Percentiles rank a stretch among this genome's conserved stretches.
phyloP scores from a whole-genome alignment of 2,888 invertebrate genomes.

The Fragum whitleyi region DNA sequence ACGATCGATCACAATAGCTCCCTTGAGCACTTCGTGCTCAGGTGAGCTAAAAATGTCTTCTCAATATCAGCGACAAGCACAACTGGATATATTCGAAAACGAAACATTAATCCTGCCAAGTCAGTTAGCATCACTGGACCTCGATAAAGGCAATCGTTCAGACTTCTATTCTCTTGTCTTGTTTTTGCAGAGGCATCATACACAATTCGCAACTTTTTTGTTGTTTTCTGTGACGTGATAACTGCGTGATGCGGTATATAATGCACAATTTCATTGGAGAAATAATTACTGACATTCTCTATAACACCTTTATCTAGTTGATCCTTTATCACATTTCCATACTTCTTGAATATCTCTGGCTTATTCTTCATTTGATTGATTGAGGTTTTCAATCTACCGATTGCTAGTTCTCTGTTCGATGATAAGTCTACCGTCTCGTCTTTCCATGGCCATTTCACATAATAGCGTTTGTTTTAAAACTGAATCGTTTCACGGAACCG shows the following conservation, averaged over 20 bases:
- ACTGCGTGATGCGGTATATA: slow-evolving; percentile 47
- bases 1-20: too few relatives aligned
- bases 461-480: slow-evolving; percentile 36
- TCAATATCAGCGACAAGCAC: slow-evolving; percentile 40
- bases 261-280: slow-evolving; percentile 13
- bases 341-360: slow-evolving; percentile 38
- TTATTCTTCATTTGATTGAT: slow-evolving; percentile 22
- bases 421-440: slow-evolving; percentile 19
- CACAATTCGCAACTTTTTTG: slow-evolving; percentile 29
- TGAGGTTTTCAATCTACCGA: slow-evolving; percentile 33
- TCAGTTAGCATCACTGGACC: slow-evolving; percentile 33
- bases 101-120: slow-evolving; percentile 31
- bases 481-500: slow-evolving; percentile 35
- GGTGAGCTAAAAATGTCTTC: slow-evolving; percentile 39
- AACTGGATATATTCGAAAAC: slow-evolving; percentile 35
- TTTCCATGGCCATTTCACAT: slow-evolving; percentile 46
- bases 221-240: slow-evolving; percentile 26
- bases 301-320: slow-evolving; percentile 33
- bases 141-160: slow-evolving; percentile 38
- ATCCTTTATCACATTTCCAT: slow-evolving; percentile 36
- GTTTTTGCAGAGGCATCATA: slow-evolving; percentile 33
- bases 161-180: slow-evolving; percentile 12
- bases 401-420: slow-evolving; percentile 34
- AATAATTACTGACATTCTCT: slow-evolving; percentile 25
- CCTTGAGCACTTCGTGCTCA: too few relatives aligned